Conservation (phyloP, 2,888 invertebrate genomes). For the Rhabditophanes sp. region DNA sequence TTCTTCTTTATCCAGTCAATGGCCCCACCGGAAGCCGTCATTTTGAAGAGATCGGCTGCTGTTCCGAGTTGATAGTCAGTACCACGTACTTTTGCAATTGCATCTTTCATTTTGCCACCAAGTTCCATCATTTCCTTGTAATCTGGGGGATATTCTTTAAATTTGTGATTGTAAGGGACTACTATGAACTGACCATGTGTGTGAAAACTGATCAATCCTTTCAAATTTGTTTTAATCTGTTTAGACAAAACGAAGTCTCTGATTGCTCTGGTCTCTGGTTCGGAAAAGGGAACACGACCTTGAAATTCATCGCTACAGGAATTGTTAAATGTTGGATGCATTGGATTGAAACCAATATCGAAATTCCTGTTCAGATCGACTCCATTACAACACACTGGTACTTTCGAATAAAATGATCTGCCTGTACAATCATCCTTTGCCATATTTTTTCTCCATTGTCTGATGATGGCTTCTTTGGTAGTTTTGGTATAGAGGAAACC, state of each 20-base stretch:
- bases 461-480: conserved; percentile 17
- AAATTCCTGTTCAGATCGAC: conserved; percentile 43
- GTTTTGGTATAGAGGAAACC: conserved; percentile 34
- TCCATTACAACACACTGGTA: conserved; percentile 20
- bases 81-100: conserved; percentile 17
- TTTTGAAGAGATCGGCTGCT: conserved; percentile 28
- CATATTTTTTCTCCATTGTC: conserved; percentile 41
- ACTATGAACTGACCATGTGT: conserved; percentile 43
- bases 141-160: conserved; percentile 32
- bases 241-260: conserved; percentile 29
- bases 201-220: conserved; percentile 39
- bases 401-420: conserved; percentile 18
- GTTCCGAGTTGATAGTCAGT: conserved; percentile 36
- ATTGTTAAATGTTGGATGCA: conserved; percentile 36
- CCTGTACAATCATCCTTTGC: conserved; percentile 36
- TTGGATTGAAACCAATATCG: conserved; percentile 30
- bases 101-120: conserved; percentile 4
- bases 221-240: conserved; percentile 26
- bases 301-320: conserved; percentile 42
- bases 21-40: conserved; percentile 38
- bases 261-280: conserved; percentile 40
- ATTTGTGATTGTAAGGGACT: conserved; percentile 37
- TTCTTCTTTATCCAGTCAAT: conserved; percentile 42
- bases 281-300: conserved; percentile 36
- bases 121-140: conserved; percentile 22